A percentile compares a stretch with the other conserved stretches of the same genome.
Conservation (phyloP, 1,140 invertebrate genomes). For the Pseudomyrmex cubaensis region DNA sequence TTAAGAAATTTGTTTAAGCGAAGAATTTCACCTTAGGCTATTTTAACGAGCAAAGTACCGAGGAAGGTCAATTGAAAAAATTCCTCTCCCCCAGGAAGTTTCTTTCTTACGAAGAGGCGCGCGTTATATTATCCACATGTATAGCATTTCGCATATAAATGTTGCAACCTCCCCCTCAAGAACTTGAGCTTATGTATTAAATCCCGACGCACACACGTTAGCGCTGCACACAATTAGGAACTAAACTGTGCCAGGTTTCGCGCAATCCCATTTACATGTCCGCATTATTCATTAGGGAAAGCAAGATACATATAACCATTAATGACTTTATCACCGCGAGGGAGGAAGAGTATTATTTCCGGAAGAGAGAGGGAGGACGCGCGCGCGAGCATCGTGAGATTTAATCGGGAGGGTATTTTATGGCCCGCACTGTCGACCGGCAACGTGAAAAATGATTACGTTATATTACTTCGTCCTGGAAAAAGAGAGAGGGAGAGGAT, state of each 20-base stretch:
- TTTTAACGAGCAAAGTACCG: slow-evolving; percentile 34
- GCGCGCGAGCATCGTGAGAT: slow-evolving; percentile 67
- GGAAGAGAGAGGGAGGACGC: background rate
- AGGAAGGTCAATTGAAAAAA: slow-evolving; percentile 49
- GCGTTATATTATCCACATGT: slow-evolving; percentile 21
- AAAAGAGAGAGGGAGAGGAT: too few species aligned
- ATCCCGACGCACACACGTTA: slow-evolving; percentile 10
- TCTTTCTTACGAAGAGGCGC: background rate
- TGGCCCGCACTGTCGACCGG: slow-evolving; percentile 49
- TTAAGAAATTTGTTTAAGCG: slow-evolving; percentile 54
- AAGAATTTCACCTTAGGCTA: slow-evolving; percentile 41
- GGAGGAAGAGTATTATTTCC: slow-evolving; percentile 60
- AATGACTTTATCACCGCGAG: slow-evolving; percentile 67
- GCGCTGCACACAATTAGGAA: slow-evolving; percentile 40
- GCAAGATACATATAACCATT: slow-evolving; percentile 69
- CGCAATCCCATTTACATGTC: slow-evolving; percentile 46
- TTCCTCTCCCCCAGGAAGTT: slow-evolving; percentile 4
- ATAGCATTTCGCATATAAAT: background rate
- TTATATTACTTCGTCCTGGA: slow-evolving; percentile 47
- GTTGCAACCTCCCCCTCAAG: background rate
- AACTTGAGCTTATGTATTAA: slow-evolving; percentile 27
- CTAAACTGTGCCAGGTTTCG: slow-evolving; percentile 44
- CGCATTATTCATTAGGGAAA: slow-evolving; percentile 67
- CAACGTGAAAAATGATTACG: slow-evolving; percentile 59
- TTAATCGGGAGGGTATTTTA: slow-evolving; percentile 69